Conservation (phyloP, 2,888 invertebrate genomes). For the Pyralis farinalis region DNA sequence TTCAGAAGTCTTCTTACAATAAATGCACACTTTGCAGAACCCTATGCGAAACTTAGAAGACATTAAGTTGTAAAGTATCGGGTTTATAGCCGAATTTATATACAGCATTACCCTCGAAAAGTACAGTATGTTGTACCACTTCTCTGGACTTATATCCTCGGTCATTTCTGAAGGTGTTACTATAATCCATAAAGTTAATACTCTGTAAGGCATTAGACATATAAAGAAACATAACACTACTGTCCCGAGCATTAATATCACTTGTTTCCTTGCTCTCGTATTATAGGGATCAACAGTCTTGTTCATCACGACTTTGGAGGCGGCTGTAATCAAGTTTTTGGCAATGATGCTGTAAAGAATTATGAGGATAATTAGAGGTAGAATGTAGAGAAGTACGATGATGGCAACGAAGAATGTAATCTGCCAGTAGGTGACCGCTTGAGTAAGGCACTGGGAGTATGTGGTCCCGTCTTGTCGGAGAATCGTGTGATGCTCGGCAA, state of each 20-base stretch:
- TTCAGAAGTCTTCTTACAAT: conserved; percentile 65
- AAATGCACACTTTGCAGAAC: conserved; percentile 85
- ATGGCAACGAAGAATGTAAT: conserved; percentile 89
- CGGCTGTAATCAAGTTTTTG: conserved; percentile 88
- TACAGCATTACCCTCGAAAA: conserved; percentile 93
- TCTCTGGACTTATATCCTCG: conserved; percentile 85
- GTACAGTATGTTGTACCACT: conserved; percentile 90
- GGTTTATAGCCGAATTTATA: conserved; percentile 94
- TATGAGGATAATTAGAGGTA: conserved; percentile 90
- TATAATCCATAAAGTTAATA: conserved; percentile 91
- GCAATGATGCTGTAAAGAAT: conserved; percentile 92
- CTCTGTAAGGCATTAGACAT: conserved; percentile 92
- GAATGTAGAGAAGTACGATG: conserved; percentile 89
- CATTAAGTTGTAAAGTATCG: conserved; percentile 95
- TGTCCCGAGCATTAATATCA: conserved; percentile 92
- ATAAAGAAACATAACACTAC: conserved; percentile 94
- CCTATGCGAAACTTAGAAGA: conserved; percentile 94
- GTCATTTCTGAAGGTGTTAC: conserved; percentile 86
- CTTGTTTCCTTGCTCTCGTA: conserved; percentile 88
- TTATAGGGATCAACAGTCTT: conserved; percentile 87
- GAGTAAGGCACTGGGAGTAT: conserved; percentile 89
- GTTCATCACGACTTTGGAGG: conserved; percentile 84
- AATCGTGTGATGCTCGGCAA: conserved; percentile 86
- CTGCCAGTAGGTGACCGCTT: conserved; percentile 88
- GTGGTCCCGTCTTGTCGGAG: conserved; percentile 86